These are phyloP conservation scores for Calypte anna DNA, from an alignment of 2,113 vertebrate genomes.

Conservation along the genomic window DNA sequence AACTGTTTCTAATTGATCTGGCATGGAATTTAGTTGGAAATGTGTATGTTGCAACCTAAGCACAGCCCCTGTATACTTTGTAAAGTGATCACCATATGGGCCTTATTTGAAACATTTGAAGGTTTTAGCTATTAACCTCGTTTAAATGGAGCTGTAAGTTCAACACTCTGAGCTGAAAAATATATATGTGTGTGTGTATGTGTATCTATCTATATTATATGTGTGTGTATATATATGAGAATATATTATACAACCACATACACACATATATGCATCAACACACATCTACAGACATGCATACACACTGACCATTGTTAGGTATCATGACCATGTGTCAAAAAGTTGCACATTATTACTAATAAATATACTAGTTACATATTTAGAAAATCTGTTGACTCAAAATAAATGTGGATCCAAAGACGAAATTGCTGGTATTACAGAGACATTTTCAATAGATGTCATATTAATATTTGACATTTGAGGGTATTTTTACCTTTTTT, in stretches of 20 bases:
- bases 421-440: background rate
- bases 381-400: background rate
- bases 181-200: background rate
- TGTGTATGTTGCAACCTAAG: constrained; percentile 78
- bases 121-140: constrained; percentile 73
- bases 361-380: constrained; percentile 15
- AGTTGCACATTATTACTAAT: constrained; percentile 3
- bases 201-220: background rate
- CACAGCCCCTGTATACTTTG: constrained; percentile 75
- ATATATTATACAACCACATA: background rate
- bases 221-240: too few species aligned
- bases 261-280: background rate
- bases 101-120: constrained; percentile 79
- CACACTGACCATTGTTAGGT: background rate
- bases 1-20: constrained; percentile 85
- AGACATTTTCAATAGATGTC: background rate
- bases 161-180: constrained; percentile 5
- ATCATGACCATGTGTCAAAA: background rate
- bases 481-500: background rate
- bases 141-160: constrained; percentile 75
- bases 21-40: constrained; percentile 80
- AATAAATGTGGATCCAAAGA: background rate
- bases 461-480: constrained; percentile 22
- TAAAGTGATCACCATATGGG: constrained; percentile 80
- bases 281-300: background rate